Evolutionary conservation across 2,113 vertebrate species (phyloP), one percentile per base, ranked within the genome.

Genomic region (Pagrus major): DNA sequence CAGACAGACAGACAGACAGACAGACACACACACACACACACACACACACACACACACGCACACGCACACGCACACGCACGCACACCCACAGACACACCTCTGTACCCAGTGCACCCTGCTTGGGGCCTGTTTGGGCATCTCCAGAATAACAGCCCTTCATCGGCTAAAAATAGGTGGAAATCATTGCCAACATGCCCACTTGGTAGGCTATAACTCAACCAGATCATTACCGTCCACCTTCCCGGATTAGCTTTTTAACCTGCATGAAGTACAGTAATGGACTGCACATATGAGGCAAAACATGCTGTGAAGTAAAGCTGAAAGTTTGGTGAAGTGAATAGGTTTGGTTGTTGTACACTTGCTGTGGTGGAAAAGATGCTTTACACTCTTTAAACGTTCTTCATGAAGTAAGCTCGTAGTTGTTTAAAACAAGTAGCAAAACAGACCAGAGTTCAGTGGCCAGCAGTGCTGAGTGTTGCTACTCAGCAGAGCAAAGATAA

Each of bases 121-220:
- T 5, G 1, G 27, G 71, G 66, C 73, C 69, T 86, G 75, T 91
- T 89, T 87, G 78, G 90, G 86, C 71, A 76, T 80, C 87, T 80
- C 87, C 72, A 88, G 85, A 92, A 93, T 91, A 93, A 91, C 87
- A 83, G 25, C 65, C 21, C 47, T 64, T 68, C 77, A 66, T 86
- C 31, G 59, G 64, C 83, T 89, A 91, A 88, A 93, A 86, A 92
- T 93, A 93, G 86, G 4, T 6, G 12, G 18, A 78, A 80, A 86
- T 82, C 58, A 86, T 76, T 76, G 71, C 83, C 61, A 60, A 71
- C 61, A 42, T 35, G 35, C 65, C 79, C 68, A 78, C 79, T 49
- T 25, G 6, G 52, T 21, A 55, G 51, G 18, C 60, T 78, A 2
- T 77, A 68, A 77, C 74, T 75, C 41, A 47, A 65, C 21, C 65